Evolutionary conservation across 1,140 invertebrate genomes (phyloP).

Genomic region (Drosophila arawakana): DNA sequence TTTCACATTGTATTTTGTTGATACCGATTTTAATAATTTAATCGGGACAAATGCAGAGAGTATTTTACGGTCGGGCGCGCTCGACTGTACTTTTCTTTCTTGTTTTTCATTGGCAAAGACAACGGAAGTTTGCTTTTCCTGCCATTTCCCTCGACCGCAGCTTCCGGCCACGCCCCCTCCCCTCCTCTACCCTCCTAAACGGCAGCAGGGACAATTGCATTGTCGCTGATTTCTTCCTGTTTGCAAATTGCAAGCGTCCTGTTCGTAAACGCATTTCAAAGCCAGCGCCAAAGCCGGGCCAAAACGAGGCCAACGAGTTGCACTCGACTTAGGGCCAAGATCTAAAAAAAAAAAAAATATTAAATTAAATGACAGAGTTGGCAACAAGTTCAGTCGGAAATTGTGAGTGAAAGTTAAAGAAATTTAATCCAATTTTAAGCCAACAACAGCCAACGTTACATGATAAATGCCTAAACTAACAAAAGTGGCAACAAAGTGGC

Average conservation of each 20-base stretch:
- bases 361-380: slow-evolving; percentile 6
- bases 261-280: slow-evolving; percentile 63
- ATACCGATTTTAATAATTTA: too few species aligned
- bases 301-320: neutral
- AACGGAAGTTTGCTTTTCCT: slow-evolving; percentile 53
- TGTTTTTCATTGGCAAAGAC: slow-evolving; percentile 50
- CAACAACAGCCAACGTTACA: neutral
- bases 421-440: neutral
- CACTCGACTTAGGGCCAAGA: slow-evolving; percentile 16
- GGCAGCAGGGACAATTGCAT: slow-evolving; percentile 55
- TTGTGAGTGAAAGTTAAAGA: slow-evolving; percentile 22
- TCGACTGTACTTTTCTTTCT: too few species aligned
- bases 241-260: slow-evolving; percentile 69
- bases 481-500: slow-evolving; percentile 6
- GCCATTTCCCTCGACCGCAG: slow-evolving; percentile 37
- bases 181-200: neutral
- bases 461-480: slow-evolving; percentile 1
- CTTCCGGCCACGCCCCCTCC: slow-evolving; percentile 28
- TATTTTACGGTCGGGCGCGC: too few species aligned
- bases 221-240: slow-evolving; percentile 62
- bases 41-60: too few species aligned
- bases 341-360: slow-evolving; percentile 26
- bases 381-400: slow-evolving; percentile 4
- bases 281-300: slow-evolving; percentile 4
- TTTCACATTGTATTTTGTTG: too few species aligned